Evolutionary conservation across 2,888 invertebrate species (phyloP), one percentile per base, ranked within the genome.

Genomic region (Nomada fabriciana): DNA sequence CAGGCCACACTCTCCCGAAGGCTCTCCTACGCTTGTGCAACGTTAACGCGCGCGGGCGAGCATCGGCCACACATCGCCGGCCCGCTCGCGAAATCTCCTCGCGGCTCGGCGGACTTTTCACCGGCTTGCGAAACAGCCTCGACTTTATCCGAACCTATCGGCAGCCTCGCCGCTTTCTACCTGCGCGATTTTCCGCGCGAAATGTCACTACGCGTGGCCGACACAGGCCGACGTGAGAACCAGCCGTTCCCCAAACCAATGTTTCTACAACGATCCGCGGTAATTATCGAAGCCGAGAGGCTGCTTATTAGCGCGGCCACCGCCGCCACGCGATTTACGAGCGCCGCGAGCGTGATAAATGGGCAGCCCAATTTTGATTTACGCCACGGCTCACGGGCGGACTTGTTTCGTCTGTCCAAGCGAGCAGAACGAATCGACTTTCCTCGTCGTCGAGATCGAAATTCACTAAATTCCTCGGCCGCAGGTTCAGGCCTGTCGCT

Each of bases 11-110:
- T 76, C 50, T 36, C 47, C 2, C 79, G 77, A 76, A 29, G 73
- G 85, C 87, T 80, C 86, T 86, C 91, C 91, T 90, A 91, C 92
- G 89, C 91, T 92, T 92, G 90, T 91, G 92, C 91, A 36, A 36
- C 36, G 5, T 7, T 29, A 92, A 92, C 83, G 71, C 61, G 82
- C 67, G 80, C 79, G 72, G 79, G 71, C 65, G 75, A 65, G 64
- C 80, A 65, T 59, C 84, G 84, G 74, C 65, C 70, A 76, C 85
- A 84, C 87, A 86, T 89, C 89, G 86, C 89, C 90, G 86, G 88
- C 88, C 50, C 60, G 63, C 20, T 25, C 61, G 36, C 52, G 55
- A 63, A 29, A 53, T 20, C 36, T 36, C 7, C 36, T 0, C 36
- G 36, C 7, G 36, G 7, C 36, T 7, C n/a, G 9, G 59, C 10